Conservation (phyloP, 1,140 invertebrate species). For the Thrips palmi region DNA sequence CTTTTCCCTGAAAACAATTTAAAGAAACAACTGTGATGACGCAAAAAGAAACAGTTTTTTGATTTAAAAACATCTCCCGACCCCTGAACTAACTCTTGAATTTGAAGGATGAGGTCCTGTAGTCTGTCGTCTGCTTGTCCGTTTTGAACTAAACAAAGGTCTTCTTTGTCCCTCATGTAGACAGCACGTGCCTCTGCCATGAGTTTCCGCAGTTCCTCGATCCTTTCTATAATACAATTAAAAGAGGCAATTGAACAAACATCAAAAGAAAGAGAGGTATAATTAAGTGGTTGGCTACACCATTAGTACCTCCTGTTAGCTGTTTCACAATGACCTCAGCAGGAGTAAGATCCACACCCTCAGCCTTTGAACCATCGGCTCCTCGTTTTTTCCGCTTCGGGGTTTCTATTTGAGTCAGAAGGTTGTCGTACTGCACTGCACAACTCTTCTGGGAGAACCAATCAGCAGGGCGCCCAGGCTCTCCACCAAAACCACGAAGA, state of each 20-base stretch:
- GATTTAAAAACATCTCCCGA: not conserved
- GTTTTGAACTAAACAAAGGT: constrained; percentile 33
- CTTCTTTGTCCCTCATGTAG: constrained; percentile 47
- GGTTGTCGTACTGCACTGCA: constrained; percentile 67
- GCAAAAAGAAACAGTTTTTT: constrained; percentile 5
- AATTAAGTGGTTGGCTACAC: too few relatives aligned
- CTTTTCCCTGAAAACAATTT: constrained; percentile 29
- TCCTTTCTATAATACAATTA: constrained; percentile 32
- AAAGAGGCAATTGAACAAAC: constrained; percentile 7
- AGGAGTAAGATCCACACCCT: constrained; percentile 45
- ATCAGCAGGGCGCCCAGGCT: constrained; percentile 56
- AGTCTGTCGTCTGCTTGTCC: constrained; percentile 45
- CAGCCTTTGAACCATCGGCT: constrained; percentile 26
- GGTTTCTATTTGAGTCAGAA: constrained; percentile 68
- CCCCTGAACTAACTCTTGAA: constrained; percentile 35
- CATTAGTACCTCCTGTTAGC: too few relatives aligned
- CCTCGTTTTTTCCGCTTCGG: constrained; percentile 71
- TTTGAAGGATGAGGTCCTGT: constrained; percentile 46
- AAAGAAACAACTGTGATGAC: constrained; percentile 3
- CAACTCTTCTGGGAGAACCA: constrained; percentile 89
- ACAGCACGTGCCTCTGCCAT: constrained; percentile 46
- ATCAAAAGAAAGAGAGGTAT: too few relatives aligned
- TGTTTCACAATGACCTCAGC: constrained; percentile 69
- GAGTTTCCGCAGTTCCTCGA: constrained; percentile 53
- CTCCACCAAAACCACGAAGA: constrained; percentile 45